Base-by-base conservation (phyloP, 1,140 invertebrate species). In the Drosophila ogumai region DNA sequence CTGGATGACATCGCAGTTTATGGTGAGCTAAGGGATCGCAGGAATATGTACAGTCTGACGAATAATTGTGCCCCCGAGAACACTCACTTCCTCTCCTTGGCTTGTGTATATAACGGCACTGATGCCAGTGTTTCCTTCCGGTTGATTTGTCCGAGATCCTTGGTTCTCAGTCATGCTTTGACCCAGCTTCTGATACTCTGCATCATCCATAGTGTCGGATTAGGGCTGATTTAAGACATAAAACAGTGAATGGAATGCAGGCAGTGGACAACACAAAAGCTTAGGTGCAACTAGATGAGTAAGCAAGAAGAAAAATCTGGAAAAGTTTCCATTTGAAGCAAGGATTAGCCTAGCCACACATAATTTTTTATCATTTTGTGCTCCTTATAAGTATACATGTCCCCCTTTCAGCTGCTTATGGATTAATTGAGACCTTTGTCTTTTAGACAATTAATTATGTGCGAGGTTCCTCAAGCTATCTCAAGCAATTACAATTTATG, bases 151-250 rank as follows among this genome's bases (percentile, higher is more conserved):
- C 22, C 61, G 17, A 10, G 32, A 32, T 38, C 32, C 43, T 19
- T 47, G 32, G 0, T 4, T 2, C 43, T 13, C 38, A 0, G 71
- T 40, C 38, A 82, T 68, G 8, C 34, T 63, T 19, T 46, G 46
- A 8, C 52, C 36, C 2, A 86, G 54, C 12, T 82, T 79, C 8
- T 47, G 52, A 44, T 86, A 81, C 34, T 86, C 60, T 75, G 61
- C 59, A 71, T 79, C 82, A 71, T 82, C 82, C 82, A 87, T 84
- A 40, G 31, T 73, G 36, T 36, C 1, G 55, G 34, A 38, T 76
- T 55, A 54, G 15, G 12, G 15, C 61, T 75, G 32, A 22, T 36
- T 43, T 41, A 43, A 19, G 36, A 38, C 49, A 56, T 34, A 49
- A 47, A 12, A 56, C 55, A 54, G 28, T 47, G 34, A 66, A 76